Base-by-base conservation (phyloP, 2,797 vertebrate species). In the Phyllotis vaccarum region DNA sequence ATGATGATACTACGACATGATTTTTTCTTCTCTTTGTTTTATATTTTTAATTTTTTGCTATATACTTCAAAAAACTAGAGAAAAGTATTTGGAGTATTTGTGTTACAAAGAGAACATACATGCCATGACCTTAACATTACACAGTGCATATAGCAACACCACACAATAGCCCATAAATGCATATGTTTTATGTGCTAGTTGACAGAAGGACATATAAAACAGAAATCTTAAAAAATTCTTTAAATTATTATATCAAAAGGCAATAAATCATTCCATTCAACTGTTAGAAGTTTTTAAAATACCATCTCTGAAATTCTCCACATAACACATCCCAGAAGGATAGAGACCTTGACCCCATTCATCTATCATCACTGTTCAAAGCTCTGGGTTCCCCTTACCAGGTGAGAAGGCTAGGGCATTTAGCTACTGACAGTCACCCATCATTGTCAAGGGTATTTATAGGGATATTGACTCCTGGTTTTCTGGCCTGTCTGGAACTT, bases 201-300 rank as follows among this genome's bases (percentile, higher is more conserved):
- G 31, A 52, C 22, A 56, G 76, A 75, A 14, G 37, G 34, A 74
- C 34, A 88, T 80, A 58, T 24, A 56, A 94, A 93, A 83, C 60
- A 34, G 11, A 94, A 81, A 22, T 16, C 16, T n/a, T 10, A 6
- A 60, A 78, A 83, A 94, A 81, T 17, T 16, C 16, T n/a, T 10
- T 4, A 60, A 78, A 83, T 87, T 85, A 83, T 56, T 83, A 74
- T 19, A 58, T 86, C 54, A 75, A 91, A 92, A 95, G 31, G 82
- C 14, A 86, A 9, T 52, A 72, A 62, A 60, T 66, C 10, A 89
- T 49, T 87, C 22, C 3, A 72, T 88, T 49, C 43, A 83, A 19
- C 24, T 52, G 40, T 46, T 60, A 10, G 43, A 89, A 89, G 40
- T 62, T 90, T 52, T 82, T 81, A 5, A 88, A 94, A 60, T n/a